phyloP scores from a whole-genome alignment of 2,797 vertebrate species.

The Danio tinwini region DNA sequence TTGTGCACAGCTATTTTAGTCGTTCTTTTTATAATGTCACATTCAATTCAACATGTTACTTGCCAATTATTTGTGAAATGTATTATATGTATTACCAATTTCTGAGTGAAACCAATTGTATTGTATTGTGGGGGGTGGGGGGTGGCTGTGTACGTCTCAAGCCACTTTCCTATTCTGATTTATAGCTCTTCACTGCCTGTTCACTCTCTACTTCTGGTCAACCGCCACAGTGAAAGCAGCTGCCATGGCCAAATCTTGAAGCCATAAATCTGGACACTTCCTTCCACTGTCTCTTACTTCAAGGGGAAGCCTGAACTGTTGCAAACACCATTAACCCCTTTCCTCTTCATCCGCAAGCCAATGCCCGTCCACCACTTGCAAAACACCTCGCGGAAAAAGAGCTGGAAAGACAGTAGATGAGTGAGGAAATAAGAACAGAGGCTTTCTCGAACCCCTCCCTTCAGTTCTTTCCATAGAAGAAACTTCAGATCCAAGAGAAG shows the following conservation, averaged over 20 bases:
- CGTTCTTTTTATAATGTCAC: too few species aligned
- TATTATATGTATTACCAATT: too few species aligned
- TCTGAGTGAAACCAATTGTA: too few species aligned
- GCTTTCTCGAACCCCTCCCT: not conserved
- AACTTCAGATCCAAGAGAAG: not conserved
- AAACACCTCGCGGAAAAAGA: slow-evolving; percentile 51
- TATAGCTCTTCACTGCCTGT: slow-evolving; percentile 64
- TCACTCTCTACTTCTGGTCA: slow-evolving; percentile 68
- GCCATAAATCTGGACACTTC: slow-evolving; percentile 84
- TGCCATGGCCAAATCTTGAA: slow-evolving; percentile 65
- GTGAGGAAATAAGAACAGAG: not conserved
- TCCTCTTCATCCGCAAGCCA: slow-evolving; percentile 66
- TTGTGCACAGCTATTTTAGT: too few species aligned
- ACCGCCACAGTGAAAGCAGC: slow-evolving; percentile 72
- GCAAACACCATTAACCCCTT: slow-evolving; percentile 77
- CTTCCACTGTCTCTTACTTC: slow-evolving; percentile 81
- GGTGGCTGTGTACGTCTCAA: slow-evolving; percentile 50
- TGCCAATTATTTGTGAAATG: too few species aligned
- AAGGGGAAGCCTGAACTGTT: slow-evolving; percentile 79
- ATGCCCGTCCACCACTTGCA: not conserved
- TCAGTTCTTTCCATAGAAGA: not conserved
- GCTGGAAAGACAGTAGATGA: not conserved
- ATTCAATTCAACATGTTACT: too few species aligned
- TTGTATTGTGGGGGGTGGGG: too few species aligned
- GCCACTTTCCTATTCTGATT: slow-evolving; percentile 76